phyloP scores from a whole-genome alignment of 2,797 vertebrate species.

The Dendrocincla fuliginosa region DNA sequence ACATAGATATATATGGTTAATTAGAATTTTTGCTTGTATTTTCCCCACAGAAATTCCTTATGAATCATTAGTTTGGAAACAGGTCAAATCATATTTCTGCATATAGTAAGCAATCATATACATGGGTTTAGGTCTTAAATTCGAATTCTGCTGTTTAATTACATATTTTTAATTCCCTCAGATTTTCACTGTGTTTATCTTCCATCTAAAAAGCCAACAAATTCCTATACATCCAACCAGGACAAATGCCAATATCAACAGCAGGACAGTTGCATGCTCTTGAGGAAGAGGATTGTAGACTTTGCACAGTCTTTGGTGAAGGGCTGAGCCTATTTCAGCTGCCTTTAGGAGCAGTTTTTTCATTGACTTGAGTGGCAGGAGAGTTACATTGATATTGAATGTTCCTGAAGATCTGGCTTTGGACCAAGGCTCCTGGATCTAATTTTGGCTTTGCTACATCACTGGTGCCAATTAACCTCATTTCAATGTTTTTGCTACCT shows the following conservation, averaged over 20 bases:
- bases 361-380: background rate
- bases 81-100: background rate
- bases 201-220: background rate
- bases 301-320: background rate
- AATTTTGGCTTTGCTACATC: background rate
- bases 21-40: background rate
- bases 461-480: background rate
- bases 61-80: background rate
- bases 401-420: background rate
- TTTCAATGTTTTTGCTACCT: background rate
- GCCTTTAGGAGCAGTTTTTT: background rate
- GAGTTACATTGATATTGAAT: background rate
- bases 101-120: background rate
- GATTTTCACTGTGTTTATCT: background rate
- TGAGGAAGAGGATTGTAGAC: background rate
- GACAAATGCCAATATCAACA: background rate
- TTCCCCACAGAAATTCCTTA: background rate
- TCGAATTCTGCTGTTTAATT: background rate
- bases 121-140: background rate
- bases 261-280: background rate
- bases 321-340: background rate
- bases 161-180: background rate
- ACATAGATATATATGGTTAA: background rate
- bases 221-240: background rate
- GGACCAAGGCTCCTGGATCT: background rate